phyloP scores from a whole-genome alignment of 2,797 vertebrate genomes.

The Petrocephalus sullivani region DNA sequence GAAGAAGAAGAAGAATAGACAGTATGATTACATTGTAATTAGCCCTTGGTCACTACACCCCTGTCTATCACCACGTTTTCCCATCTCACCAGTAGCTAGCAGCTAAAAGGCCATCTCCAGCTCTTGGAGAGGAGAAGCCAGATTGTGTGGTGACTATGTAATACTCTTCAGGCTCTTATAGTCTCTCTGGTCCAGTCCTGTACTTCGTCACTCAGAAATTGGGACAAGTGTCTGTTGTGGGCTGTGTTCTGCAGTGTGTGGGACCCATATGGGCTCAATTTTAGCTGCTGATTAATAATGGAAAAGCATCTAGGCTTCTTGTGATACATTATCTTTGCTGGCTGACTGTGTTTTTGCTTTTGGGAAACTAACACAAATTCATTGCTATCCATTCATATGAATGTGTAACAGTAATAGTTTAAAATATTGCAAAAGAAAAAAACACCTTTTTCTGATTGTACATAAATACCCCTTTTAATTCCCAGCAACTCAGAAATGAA shows the following conservation, averaged over 20 bases:
- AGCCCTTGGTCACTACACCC: neutral
- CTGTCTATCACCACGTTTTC: neutral
- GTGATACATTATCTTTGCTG: neutral
- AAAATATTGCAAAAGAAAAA: neutral
- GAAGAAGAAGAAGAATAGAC: neutral
- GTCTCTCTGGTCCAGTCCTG: neutral
- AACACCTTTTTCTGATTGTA: neutral
- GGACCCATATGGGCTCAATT: neutral
- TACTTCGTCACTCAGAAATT: neutral
- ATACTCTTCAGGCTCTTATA: neutral
- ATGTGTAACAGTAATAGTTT: neutral
- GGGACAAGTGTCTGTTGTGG: slow-evolving; percentile 25
- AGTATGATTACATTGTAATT: neutral
- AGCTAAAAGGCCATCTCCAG: neutral
- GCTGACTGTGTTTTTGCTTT: neutral
- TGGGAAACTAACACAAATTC: neutral
- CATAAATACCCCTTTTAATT: neutral
- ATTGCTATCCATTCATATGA: neutral
- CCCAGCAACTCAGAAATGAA: neutral
- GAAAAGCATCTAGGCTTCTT: neutral
- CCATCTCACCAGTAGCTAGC: neutral
- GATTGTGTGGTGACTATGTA: neutral
- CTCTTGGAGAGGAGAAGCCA: neutral
- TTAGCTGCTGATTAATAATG: neutral
- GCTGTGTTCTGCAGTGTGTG: slow-evolving; percentile 3